phyloP scores from a whole-genome alignment of 2,888 invertebrate genomes.

The Coecobrya sp. region DNA sequence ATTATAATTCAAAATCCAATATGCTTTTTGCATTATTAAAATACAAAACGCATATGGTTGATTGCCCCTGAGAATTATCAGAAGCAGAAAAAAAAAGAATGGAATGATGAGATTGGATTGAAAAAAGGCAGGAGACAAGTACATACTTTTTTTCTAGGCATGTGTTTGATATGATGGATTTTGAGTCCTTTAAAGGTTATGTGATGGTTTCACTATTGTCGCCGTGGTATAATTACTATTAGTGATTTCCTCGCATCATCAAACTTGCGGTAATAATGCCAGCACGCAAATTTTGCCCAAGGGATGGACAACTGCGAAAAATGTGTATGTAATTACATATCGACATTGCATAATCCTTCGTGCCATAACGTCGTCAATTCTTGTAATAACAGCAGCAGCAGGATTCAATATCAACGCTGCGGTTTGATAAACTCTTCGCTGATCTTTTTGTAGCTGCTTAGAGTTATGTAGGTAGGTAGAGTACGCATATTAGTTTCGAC shows the following conservation, averaged over 20 bases:
- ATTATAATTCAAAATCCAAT: background rate
- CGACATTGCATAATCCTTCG: conserved; percentile 3
- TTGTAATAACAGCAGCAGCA: background rate
- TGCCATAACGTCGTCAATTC: background rate
- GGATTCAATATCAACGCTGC: background rate
- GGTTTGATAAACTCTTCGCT: conserved; percentile 6
- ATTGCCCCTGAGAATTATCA: conserved; percentile 70
- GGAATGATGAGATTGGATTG: background rate
- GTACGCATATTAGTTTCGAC: background rate
- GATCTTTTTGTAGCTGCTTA: background rate
- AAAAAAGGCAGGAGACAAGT: conserved; percentile 13
- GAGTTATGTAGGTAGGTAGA: too few species aligned
- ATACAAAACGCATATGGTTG: background rate
- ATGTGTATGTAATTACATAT: conserved; percentile 16
- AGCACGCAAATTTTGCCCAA: conserved; percentile 3
- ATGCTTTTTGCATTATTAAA: background rate
- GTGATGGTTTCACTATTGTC: conserved; percentile 40
- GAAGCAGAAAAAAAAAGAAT: conserved; percentile 42
- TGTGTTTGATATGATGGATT: too few species aligned
- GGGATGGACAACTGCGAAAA: background rate
- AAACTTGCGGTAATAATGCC: background rate
- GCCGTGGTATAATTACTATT: background rate
- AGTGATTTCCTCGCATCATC: background rate
- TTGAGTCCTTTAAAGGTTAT: conserved; percentile 47
- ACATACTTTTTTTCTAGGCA: background rate